Evolutionary conservation across 2,797 vertebrate species (phyloP), one percentile per base, ranked within the genome.

Genomic region (Hyperoplus immaculatus): DNA sequence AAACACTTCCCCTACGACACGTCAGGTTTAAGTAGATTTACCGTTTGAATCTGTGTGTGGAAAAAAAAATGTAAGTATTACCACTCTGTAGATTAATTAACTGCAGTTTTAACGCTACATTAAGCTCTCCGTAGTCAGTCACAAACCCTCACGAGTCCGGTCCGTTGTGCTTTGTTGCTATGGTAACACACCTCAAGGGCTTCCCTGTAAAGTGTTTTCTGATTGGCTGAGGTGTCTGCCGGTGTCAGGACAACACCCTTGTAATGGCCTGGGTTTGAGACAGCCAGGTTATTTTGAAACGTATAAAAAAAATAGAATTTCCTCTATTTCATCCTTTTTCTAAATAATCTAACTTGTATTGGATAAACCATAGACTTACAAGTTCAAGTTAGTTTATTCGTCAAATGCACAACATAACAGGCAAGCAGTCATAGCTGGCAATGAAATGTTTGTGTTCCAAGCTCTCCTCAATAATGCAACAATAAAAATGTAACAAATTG

Each of bases 101-200:
- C 7, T 0, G 15, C 4, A 1, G 13, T 11, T 45, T 18, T 5
- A 0, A 29, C 12, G 16, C 36, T 11, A 47, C 16, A 39, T 12
- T 10, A 62, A 46, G 7, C 43, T 21, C 21, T 36, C 15, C 6
- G 14, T 14, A 11, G 50, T 50, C 45, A 46, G 3, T 10, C 38
- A 4, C 4, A 4, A 3, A 4, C 42, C 14, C n/a, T 8, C 7
- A 15, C 4, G 15, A 2, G 0, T 15, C 39, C 10, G 18, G 21
- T 64, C 58, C 8, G 67, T 82, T 88, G 69, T 67, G 77, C 49
- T 70, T 64, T 72, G 70, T 94, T 90, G 57, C 85, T 77, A 18
- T 82, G 80, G 82, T 59, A 87, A 86, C 53, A 0, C 38, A 47
- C 29, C 8, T 12, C 15, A 0, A 0, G 1, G n/a, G 10, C 59